Evolutionary conservation across 2,888 invertebrate genomes (phyloP).

Genomic region (Campoletis raptor): DNA sequence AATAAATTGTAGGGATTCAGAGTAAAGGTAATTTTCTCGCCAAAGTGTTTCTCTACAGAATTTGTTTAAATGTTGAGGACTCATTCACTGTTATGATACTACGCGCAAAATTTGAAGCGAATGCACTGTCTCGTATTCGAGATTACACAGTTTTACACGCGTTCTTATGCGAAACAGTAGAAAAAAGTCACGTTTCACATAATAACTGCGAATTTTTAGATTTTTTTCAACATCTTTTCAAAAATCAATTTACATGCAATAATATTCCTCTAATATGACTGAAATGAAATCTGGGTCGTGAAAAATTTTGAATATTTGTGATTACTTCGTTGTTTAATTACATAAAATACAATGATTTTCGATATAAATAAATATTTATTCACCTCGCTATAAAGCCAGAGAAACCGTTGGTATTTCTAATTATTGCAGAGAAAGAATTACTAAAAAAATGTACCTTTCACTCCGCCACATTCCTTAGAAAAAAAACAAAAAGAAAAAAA

Average conservation of each 20-base stretch:
- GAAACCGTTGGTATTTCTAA: neutral
- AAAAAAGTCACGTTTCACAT: no score
- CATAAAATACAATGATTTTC: neutral
- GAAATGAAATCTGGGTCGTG: neutral
- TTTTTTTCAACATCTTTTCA: no score
- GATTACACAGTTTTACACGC: no score
- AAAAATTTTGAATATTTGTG: neutral
- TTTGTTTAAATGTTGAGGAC: no score
- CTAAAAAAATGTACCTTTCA: constrained; percentile 10
- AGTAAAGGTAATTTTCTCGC: no score
- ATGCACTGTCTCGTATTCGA: no score
- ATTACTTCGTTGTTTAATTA: neutral
- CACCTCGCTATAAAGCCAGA: neutral
- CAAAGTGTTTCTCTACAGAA: no score
- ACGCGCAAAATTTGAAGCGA: no score
- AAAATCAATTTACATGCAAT: neutral
- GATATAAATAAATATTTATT: neutral
- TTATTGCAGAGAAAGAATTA: neutral
- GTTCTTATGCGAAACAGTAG: no score
- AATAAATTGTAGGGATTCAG: no score
- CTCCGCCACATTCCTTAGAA: neutral
- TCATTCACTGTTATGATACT: no score
- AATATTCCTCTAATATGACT: neutral
- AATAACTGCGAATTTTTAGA: no score
- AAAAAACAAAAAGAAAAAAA: neutral